Evolutionary conservation across 2,113 vertebrate genomes (phyloP).

Genomic region (Athene noctua): DNA sequence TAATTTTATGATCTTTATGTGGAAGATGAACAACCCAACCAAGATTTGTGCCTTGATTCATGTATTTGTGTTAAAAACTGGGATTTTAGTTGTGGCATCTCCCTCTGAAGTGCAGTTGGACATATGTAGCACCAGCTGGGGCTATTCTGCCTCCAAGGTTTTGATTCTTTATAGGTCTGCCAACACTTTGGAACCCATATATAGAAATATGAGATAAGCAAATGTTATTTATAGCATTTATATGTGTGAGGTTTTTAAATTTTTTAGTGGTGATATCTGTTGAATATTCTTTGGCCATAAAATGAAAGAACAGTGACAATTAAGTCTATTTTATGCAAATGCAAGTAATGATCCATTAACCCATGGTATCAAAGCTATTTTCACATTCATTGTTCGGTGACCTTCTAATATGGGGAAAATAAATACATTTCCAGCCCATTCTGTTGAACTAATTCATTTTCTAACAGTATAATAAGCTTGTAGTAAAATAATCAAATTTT

Average conservation of each 20-base stretch:
- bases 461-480: neutral
- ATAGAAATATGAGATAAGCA: constrained; percentile 3
- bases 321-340: neutral
- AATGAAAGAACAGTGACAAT: neutral
- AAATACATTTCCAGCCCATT: neutral
- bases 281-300: neutral
- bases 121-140: constrained; percentile 6
- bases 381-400: neutral
- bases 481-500: neutral
- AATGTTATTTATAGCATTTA: constrained; percentile 18
- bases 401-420: neutral
- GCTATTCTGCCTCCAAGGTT: neutral
- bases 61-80: neutral
- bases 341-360: neutral
- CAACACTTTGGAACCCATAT: neutral
- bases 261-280: neutral
- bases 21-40: neutral
- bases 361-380: neutral
- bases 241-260: neutral
- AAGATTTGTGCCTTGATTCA: neutral
- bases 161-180: neutral
- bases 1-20: neutral
- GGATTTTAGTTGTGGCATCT: neutral
- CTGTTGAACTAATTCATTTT: neutral
- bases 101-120: neutral